phyloP scores from a whole-genome alignment of 1,140 invertebrate species.

The Ceratina japonica region DNA sequence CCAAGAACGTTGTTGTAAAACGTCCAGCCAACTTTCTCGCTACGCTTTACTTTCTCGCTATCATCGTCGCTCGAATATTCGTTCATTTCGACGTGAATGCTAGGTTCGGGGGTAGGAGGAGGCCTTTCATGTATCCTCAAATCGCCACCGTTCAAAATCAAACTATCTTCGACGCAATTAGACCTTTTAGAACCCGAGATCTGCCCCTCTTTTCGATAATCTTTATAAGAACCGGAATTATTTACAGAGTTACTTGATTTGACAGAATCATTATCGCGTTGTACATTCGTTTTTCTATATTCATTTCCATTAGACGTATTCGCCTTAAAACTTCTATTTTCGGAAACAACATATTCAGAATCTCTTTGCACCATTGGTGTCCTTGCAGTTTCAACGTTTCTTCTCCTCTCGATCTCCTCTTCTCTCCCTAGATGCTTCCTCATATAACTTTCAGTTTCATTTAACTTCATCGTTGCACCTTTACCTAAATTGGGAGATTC shows the following conservation, averaged over 20 bases:
- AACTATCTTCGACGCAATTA: conserved; percentile 73
- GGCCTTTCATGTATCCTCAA: conserved; percentile 79
- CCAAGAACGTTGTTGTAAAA: conserved; percentile 84
- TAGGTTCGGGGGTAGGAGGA: conserved; percentile 81
- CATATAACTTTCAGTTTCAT: neutral
- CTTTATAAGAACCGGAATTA: conserved; percentile 10
- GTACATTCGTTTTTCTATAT: conserved; percentile 1
- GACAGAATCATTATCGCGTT: neutral
- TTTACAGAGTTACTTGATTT: neutral
- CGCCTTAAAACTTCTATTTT: neutral
- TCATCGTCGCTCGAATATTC: conserved; percentile 81
- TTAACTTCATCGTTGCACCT: neutral
- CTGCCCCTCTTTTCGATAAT: conserved; percentile 12
- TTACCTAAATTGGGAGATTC: conserved; percentile 31
- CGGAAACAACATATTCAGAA: neutral
- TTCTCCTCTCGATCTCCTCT: neutral
- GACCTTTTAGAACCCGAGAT: neutral
- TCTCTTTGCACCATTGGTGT: conserved; percentile 3
- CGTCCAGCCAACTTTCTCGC: conserved; percentile 83
- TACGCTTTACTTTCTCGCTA: conserved; percentile 75
- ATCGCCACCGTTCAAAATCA: conserved; percentile 81
- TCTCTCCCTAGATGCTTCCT: neutral
- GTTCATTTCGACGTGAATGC: conserved; percentile 82
- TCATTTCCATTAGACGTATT: conserved; percentile 1
- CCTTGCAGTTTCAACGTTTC: neutral